Evolutionary conservation across 2,113 vertebrate species (phyloP).

Genomic region (Marcusenius ussheri): DNA sequence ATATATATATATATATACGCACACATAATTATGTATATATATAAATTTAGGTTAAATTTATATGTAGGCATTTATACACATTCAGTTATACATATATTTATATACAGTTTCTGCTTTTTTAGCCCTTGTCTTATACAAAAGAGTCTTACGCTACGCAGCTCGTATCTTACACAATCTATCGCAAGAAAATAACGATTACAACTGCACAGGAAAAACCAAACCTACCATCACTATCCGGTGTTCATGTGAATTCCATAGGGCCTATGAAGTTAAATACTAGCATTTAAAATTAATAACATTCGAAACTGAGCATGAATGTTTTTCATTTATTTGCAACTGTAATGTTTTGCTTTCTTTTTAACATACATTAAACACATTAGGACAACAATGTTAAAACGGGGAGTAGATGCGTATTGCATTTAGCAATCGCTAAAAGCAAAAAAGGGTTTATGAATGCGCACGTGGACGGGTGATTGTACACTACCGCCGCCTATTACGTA

Average conservation of each 20-base stretch:
- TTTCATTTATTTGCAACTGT: not conserved
- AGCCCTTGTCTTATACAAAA: not conserved
- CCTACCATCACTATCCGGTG: not conserved
- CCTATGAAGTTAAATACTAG: not conserved
- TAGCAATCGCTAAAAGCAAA: not conserved
- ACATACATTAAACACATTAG: not conserved
- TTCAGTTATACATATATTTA: too few species aligned
- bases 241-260: not conserved
- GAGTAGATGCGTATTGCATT: not conserved
- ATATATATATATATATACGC: too few species aligned
- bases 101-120: too few species aligned
- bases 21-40: too few species aligned
- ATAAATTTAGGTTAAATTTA: too few species aligned
- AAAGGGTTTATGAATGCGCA: not conserved
- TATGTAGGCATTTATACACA: too few species aligned
- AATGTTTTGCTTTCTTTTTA: not conserved
- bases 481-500: not conserved
- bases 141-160: not conserved
- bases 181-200: not conserved
- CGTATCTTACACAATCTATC: not conserved
- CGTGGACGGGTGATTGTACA: not conserved
- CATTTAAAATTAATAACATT: not conserved
- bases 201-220: not conserved
- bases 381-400: not conserved
- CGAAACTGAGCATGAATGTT: not conserved